phyloP scores from a whole-genome alignment of 2,888 invertebrate genomes.

The Cheilosia urbana region DNA sequence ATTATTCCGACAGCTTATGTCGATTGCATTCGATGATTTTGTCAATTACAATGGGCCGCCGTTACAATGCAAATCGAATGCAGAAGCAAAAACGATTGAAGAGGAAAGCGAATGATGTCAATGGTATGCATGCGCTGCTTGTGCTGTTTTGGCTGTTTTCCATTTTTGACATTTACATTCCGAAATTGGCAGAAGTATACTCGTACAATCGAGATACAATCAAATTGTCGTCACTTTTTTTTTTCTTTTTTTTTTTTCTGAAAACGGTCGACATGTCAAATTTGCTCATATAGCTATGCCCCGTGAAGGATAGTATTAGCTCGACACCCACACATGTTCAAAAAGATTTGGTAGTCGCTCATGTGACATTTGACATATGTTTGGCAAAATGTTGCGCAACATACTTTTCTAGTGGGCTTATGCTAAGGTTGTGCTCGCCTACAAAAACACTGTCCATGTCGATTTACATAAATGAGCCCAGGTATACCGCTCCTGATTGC shows the following conservation, averaged over 20 bases:
- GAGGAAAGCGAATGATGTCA: constrained; percentile 55
- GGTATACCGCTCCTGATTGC: constrained; percentile 60
- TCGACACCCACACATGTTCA: constrained; percentile 59
- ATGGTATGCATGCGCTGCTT: constrained; percentile 40
- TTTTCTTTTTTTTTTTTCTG: constrained; percentile 68
- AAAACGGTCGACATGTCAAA: constrained; percentile 68
- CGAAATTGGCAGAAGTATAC: constrained; percentile 61
- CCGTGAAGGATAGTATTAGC: constrained; percentile 4
- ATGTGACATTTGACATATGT: constrained; percentile 74
- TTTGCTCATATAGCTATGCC: constrained; percentile 25
- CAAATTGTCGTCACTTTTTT: constrained; percentile 70
- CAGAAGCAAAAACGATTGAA: constrained; percentile 21
- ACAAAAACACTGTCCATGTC: constrained; percentile 50
- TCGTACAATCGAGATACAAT: constrained; percentile 61
- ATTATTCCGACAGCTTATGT: constrained; percentile 75
- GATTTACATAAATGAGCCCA: constrained; percentile 71
- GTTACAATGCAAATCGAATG: constrained; percentile 49
- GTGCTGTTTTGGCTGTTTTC: constrained; percentile 3
- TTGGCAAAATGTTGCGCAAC: constrained; percentile 65
- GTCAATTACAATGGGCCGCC: constrained; percentile 68
- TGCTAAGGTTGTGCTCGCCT: constrained; percentile 49
- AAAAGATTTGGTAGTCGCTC: constrained; percentile 58
- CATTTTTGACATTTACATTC: constrained; percentile 63
- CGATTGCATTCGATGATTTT: constrained; percentile 75
- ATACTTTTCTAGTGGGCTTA: constrained; percentile 57